Evolutionary conservation across 2,113 vertebrate species (phyloP).

Genomic region (Tursiops truncatus): DNA sequence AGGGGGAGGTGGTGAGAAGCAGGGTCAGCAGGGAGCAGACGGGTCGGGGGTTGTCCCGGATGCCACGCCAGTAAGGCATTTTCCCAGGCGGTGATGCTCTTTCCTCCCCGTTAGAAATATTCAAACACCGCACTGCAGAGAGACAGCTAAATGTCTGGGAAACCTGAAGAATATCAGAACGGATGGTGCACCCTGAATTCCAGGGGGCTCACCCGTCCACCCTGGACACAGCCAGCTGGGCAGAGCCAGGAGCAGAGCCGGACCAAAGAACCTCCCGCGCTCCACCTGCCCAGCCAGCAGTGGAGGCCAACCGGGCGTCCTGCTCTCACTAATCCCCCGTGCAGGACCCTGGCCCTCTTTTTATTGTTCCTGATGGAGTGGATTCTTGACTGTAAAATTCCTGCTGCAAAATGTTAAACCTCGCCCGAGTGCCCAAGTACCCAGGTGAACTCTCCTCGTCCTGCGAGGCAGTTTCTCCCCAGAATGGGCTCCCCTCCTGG

Average conservation of each 20-base stretch:
- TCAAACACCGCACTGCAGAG: not conserved
- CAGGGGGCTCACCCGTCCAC: not conserved
- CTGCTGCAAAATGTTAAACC: not conserved
- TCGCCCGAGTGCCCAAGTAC: not conserved
- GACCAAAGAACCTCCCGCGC: not conserved
- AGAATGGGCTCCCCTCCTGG: not conserved
- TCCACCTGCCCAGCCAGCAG: too few species aligned
- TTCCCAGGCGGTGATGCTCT: not conserved
- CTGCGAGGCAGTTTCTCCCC: not conserved
- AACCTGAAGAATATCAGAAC: not conserved
- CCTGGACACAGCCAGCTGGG: not conserved
- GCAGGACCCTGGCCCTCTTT: not conserved
- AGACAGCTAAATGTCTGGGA: not conserved
- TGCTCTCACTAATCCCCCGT: not conserved
- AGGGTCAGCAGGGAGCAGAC: not conserved
- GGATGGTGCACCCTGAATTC: not conserved
- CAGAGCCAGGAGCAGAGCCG: not conserved
- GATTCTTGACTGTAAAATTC: not conserved
- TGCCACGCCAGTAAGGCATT: not conserved
- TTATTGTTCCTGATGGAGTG: not conserved
- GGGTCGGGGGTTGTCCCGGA: not conserved
- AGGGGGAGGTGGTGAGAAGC: not conserved
- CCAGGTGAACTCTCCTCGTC: not conserved
- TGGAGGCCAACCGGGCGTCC: not conserved
- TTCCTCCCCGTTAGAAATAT: not conserved